Evolutionary conservation across 2,113 vertebrate genomes (phyloP), one percentile per base, ranked within the genome.

Genomic region (Smithornis capensis): DNA sequence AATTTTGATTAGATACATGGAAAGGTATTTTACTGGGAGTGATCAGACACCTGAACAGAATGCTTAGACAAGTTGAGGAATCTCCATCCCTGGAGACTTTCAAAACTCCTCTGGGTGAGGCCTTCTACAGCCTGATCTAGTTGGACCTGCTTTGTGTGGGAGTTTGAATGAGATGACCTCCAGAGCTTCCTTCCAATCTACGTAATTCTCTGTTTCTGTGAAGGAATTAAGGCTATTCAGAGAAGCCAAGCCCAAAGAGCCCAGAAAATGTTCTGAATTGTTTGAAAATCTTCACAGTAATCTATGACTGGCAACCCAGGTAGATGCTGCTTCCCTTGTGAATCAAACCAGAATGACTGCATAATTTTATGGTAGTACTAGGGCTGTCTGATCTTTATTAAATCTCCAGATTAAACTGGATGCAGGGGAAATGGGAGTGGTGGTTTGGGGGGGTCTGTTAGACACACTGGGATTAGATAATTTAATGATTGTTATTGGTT

Each of bases 71-170:
- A 81, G 52, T 11, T 82, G 56, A 44, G 76, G 78, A 85, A 80
- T 76, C 82, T 93, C 37, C 37, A 64, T 94, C 78, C 33, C 29
- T 73, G 77, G 38, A 78, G 77, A 89, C 85, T 96, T 94, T 93
- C 84, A 95, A 87, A 96, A 91, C 77, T 75, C 73, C 0, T 0
- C 14, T 83, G 88, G 71, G 82, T 90, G 92, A 85, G 90, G 65
- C 57, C 27, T 57, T 82, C 40, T 86, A 33, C 74, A 77, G 44
- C 14, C 44, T 69, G 44, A 79, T 91, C 74, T 56, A n/a, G 78
- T 65, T 90, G 57, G 59, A 92, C 89, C 8, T 2, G 12, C 67
- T 92, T 83, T 53, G 57, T 49, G 82, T 91, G 70, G 82, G 67
- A 91, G 70, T 44, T 47, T 91, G 92, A 31, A 71, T 47, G 47